phyloP scores from a whole-genome alignment of 1,140 invertebrate genomes.

The Pseudachorutes palmiensis region DNA sequence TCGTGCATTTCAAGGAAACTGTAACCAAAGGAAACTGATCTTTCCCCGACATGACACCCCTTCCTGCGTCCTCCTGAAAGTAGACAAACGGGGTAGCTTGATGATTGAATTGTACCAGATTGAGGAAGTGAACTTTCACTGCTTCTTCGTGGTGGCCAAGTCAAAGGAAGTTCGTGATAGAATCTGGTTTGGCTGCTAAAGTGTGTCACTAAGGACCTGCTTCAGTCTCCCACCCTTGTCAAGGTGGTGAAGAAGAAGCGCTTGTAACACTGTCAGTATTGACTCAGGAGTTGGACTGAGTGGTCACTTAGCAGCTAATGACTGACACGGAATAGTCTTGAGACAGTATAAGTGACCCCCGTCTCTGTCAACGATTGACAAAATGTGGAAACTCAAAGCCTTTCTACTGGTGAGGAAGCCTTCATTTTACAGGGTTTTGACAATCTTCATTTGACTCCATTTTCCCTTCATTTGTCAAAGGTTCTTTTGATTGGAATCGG shows the following conservation, averaged over 20 bases:
- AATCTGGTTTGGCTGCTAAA: slow-evolving; percentile 5
- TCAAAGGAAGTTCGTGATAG: neutral
- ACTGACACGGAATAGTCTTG: neutral
- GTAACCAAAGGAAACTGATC: too few species aligned
- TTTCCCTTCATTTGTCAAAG: too few species aligned
- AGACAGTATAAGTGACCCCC: neutral
- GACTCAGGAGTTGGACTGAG: neutral
- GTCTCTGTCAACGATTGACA: neutral
- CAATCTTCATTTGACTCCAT: neutral
- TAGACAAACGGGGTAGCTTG: neutral
- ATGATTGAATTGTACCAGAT: slow-evolving; percentile 1
- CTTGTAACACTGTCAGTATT: neutral
- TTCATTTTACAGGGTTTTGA: neutral
- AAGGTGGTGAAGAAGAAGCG: neutral
- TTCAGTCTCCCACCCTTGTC: neutral
- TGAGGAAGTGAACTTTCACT: slow-evolving; percentile 11
- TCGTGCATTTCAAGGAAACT: too few species aligned
- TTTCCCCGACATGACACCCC: too few species aligned
- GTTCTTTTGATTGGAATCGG: neutral
- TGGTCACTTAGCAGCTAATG: neutral
- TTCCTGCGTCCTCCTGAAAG: too few species aligned
- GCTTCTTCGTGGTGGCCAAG: neutral
- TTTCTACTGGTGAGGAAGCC: neutral
- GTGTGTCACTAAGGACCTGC: neutral
- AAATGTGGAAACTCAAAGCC: neutral